Evolutionary conservation across 2,888 invertebrate species (phyloP), one percentile per base, ranked within the genome.

Genomic region (Acanthacorydalis orientalis): DNA sequence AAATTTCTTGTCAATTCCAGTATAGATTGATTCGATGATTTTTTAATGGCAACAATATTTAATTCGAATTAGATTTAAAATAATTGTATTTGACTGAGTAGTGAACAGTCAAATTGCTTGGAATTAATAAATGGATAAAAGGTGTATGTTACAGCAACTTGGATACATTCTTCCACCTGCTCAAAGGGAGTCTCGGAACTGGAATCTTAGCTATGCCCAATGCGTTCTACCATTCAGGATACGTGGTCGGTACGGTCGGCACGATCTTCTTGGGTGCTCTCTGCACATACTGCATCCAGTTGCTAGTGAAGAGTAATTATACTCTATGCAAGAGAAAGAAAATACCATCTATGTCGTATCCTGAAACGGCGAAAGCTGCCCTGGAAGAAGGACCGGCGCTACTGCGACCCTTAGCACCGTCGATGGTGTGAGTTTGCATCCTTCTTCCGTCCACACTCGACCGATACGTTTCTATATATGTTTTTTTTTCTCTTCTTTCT

Each of bases 251-350:
- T 9, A 61, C 79, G 1, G 67, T 86, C 15, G 88, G 89, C 7
- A 83, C 95, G 0, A 63, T 88, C 10, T 57, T 88, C 4, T 87
- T 97, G 54, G 95, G 93, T 0, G 64, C 85, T 23, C 75, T 96
- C 34, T 92, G 92, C 67, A 86, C 91, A 4, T 93, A 95, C 65
- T 95, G 95, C 61, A 92, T 96, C 66, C 89, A 93, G 61, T 72
- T 92, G 52, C 69, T 97, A 52, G 78, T 92, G 16, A 77, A 74
- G 59, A 72, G 77, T 0, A 75, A 80, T 60, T 80, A 79, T 57
- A 73, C 69, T 47, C 62, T 79, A 3, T 81, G 81, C 57, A 71
- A 70, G 52, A 64, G 74, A 23, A 69, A 59, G 40, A 68, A 68
- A 57, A 65, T 73, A 35, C 64, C 65, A 57, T 67, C 67, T 55